Evolutionary conservation across 2,888 invertebrate genomes (phyloP).

Genomic region (Amblyjoppa fuscipennis): DNA sequence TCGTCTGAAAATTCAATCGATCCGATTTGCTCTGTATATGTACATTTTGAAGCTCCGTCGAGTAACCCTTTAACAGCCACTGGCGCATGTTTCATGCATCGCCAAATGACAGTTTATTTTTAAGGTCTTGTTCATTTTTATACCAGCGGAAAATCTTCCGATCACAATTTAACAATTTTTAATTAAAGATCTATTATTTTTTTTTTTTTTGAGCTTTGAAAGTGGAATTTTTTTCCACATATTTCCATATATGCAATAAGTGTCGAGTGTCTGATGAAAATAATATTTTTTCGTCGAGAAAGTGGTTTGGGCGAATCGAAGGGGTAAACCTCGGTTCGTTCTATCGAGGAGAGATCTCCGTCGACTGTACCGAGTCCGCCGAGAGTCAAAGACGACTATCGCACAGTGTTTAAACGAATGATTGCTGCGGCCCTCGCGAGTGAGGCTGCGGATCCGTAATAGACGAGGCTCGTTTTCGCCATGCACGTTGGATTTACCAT

Average conservation of each 20-base stretch:
- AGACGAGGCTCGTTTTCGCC: conserved; percentile 1
- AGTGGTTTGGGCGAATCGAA: background rate
- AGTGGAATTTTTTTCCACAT: too few relatives aligned
- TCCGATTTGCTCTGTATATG: too few relatives aligned
- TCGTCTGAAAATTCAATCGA: background rate
- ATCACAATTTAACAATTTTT: too few relatives aligned
- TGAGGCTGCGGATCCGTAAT: background rate
- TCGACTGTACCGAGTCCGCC: conserved; percentile 10
- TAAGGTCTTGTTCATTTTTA: too few relatives aligned
- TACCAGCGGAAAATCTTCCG: too few relatives aligned
- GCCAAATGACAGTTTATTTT: too few relatives aligned
- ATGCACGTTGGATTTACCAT: background rate
- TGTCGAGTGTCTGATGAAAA: too few relatives aligned
- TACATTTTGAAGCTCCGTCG: too few relatives aligned
- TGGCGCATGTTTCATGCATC: too few relatives aligned
- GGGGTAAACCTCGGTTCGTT: background rate
- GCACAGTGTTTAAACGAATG: conserved; percentile 15
- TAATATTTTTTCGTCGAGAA: too few relatives aligned
- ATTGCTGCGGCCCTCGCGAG: conserved; percentile 7
- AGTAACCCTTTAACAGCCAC: too few relatives aligned
- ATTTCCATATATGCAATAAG: too few relatives aligned
- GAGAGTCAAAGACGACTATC: conserved; percentile 14
- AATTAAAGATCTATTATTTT: background rate
- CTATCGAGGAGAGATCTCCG: background rate
- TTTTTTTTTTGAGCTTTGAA: background rate